phyloP scores from a whole-genome alignment of 1,140 invertebrate species.

The Teleopsis dalmanni region DNA sequence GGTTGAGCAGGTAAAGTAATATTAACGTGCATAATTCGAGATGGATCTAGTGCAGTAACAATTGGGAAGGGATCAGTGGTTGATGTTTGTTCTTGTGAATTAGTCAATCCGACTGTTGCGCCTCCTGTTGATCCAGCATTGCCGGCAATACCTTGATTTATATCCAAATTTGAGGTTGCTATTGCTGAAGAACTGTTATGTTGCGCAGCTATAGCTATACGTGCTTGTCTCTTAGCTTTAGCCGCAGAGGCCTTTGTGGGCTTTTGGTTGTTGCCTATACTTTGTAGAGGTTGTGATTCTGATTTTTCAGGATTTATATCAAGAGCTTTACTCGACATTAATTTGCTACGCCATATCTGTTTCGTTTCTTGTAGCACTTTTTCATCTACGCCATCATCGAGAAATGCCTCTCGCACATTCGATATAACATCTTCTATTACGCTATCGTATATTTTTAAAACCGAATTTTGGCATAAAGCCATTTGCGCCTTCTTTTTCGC shows the following conservation, averaged over 20 bases:
- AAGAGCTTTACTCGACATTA: conserved; percentile 79
- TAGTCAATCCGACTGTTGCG: no score
- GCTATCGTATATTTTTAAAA: conserved; percentile 77
- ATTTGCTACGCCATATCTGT: conserved; percentile 86
- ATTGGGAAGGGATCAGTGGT: conserved; percentile 40
- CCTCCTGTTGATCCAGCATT: no score
- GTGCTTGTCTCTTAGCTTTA: conserved; percentile 37
- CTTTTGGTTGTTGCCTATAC: conserved; percentile 52
- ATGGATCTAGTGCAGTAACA: conserved; percentile 41
- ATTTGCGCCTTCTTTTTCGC: background rate
- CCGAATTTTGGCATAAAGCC: background rate
- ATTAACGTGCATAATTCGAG: conserved; percentile 43
- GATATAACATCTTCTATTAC: conserved; percentile 96
- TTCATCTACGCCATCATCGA: conserved; percentile 97
- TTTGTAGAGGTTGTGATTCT: conserved; percentile 49
- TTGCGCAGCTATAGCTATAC: conserved; percentile 32
- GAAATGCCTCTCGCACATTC: conserved; percentile 85
- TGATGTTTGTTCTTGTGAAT: conserved; percentile 26
- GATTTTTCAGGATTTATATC: conserved; percentile 59
- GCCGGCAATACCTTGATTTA: conserved; percentile 13
- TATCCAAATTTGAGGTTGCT: conserved; percentile 8
- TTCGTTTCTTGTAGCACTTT: conserved; percentile 92
- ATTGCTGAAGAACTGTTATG: conserved; percentile 18
- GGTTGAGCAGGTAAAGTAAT: conserved; percentile 59
- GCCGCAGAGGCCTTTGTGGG: conserved; percentile 39